A percentile compares a stretch with the other conserved stretches of the same genome.
Evolutionary conservation across 2,113 vertebrate genomes (phyloP).

Genomic region (Platysteira castanea): DNA sequence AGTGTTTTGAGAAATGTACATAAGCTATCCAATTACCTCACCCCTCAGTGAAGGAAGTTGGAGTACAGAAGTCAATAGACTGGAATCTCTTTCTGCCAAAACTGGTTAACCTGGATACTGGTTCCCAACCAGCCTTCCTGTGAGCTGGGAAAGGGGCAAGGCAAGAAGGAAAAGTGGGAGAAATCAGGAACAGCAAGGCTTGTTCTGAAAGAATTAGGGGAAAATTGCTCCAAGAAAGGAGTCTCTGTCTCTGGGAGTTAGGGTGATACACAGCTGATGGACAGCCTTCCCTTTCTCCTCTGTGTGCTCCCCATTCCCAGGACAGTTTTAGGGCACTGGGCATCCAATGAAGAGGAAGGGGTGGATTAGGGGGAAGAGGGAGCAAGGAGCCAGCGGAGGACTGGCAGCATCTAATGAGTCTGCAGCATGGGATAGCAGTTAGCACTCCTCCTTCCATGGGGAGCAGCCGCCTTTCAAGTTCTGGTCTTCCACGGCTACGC

Average conservation of each 20-base stretch:
- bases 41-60: neutral
- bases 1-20: neutral
- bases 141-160: neutral
- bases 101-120: constrained; percentile 11
- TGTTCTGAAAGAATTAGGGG: neutral
- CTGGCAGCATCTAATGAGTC: neutral
- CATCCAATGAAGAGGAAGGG: neutral
- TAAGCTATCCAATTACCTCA: neutral
- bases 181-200: neutral
- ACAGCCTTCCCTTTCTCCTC: neutral
- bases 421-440: neutral
- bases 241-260: neutral
- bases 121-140: neutral
- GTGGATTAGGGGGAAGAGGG: neutral
- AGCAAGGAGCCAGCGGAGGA: rapidly evolving
- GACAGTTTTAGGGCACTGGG: neutral
- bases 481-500: neutral
- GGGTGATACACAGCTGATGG: neutral
- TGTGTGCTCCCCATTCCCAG: neutral
- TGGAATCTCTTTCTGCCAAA: neutral
- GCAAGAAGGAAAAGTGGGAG: neutral
- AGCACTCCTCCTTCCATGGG: neutral
- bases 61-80: neutral
- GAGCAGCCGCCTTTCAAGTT: neutral
- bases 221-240: neutral